Evolutionary conservation across 2,113 vertebrate species (phyloP).

Genomic region (Morone chrysops): DNA sequence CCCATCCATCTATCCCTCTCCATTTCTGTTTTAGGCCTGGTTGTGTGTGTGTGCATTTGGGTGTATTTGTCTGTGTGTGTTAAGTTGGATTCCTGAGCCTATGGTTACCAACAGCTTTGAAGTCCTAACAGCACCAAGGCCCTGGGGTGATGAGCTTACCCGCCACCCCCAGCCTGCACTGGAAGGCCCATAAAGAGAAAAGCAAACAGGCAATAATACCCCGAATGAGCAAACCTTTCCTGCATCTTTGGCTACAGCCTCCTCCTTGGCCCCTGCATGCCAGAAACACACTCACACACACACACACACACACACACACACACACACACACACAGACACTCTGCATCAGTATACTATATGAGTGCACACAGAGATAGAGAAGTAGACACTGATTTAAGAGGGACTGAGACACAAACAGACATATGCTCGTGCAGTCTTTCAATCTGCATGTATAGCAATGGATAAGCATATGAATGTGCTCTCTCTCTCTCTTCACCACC

Average conservation of each 20-base stretch:
- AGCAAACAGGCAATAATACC: constrained; percentile 81
- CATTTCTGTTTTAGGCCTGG: constrained; percentile 23
- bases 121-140: constrained; percentile 74
- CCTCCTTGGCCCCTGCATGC: constrained; percentile 30
- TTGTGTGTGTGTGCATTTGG: constrained; percentile 10
- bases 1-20: constrained; percentile 52
- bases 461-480: constrained; percentile 5
- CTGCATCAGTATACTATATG: constrained; percentile 9
- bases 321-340: constrained; percentile 5
- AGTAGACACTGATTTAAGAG: constrained; percentile 31
- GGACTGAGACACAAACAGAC: constrained; percentile 15
- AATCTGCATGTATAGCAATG: background rate
- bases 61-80: constrained; percentile 49
- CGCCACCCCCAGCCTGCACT: constrained; percentile 62
- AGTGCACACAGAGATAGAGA: constrained; percentile 27
- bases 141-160: constrained; percentile 71
- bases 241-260: constrained; percentile 60
- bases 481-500: background rate
- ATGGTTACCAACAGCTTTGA: constrained; percentile 85
- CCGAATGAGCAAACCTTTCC: constrained; percentile 74
- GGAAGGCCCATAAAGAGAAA: constrained; percentile 81
- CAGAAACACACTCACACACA: constrained; percentile 31
- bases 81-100: constrained; percentile 81
- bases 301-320: constrained; percentile 9
- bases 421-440: constrained; percentile 11